Conservation (phyloP, 2,888 invertebrate species). For the Trichopoda pennipes region DNA sequence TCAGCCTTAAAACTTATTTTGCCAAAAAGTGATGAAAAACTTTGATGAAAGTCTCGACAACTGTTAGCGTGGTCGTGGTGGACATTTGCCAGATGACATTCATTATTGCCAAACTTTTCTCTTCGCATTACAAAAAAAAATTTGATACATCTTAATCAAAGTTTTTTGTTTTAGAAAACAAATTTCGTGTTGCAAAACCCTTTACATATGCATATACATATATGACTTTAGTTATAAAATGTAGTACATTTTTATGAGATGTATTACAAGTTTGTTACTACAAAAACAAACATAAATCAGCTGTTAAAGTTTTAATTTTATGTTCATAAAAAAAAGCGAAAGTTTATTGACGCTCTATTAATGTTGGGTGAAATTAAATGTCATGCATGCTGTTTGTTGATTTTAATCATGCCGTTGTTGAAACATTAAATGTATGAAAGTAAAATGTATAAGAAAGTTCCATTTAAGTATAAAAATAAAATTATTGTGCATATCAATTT, state of each 20-base stretch:
- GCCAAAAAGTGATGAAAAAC: too few relatives aligned
- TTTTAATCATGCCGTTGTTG: slow-evolving; percentile 47
- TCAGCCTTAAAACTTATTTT: too few relatives aligned
- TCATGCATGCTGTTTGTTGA: slow-evolving; percentile 42
- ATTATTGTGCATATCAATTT: not conserved
- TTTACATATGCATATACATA: too few relatives aligned
- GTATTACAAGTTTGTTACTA: slow-evolving; percentile 14
- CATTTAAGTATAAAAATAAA: slow-evolving; percentile 26
- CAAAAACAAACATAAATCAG: slow-evolving; percentile 46
- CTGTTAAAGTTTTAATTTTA: slow-evolving; percentile 39
- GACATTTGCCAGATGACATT: too few relatives aligned
- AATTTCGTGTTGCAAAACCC: too few relatives aligned
- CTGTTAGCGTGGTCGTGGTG: too few relatives aligned
- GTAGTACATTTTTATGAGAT: not conserved
- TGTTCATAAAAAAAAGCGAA: slow-evolving; percentile 49
- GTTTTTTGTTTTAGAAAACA: too few relatives aligned
- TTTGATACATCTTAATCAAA: too few relatives aligned
- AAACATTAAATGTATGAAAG: slow-evolving; percentile 36
- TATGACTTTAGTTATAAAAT: too few relatives aligned
- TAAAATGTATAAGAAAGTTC: slow-evolving; percentile 43
- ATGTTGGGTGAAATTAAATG: slow-evolving; percentile 40
- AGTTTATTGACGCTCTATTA: slow-evolving; percentile 58
- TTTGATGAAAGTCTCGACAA: too few relatives aligned
- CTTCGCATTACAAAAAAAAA: too few relatives aligned
- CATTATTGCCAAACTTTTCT: too few relatives aligned